These are phyloP conservation scores for Agrochola litura DNA, from an alignment of 2,888 invertebrate species.

Conservation along the genomic window DNA sequence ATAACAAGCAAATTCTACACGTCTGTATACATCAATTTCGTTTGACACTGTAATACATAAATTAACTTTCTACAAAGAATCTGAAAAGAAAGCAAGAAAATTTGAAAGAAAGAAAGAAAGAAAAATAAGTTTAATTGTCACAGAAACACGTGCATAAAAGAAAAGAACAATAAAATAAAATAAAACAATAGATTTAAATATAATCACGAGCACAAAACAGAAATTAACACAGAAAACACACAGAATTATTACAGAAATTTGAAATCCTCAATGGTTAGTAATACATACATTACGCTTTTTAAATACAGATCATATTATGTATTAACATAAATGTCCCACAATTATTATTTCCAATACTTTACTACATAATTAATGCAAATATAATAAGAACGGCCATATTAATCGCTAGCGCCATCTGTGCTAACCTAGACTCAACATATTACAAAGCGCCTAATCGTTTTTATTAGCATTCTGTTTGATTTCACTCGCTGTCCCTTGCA, in stretches of 20 bases:
- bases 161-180: too few species aligned
- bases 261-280: neutral
- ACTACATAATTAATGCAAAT: neutral
- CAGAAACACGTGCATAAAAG: too few species aligned
- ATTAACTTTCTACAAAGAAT: neutral
- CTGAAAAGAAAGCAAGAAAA: neutral
- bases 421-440: neutral
- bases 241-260: too few species aligned
- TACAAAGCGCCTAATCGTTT: conserved; percentile 23
- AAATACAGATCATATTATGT: neutral
- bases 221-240: too few species aligned
- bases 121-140: too few species aligned
- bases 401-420: conserved; percentile 20
- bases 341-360: neutral
- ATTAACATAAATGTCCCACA: neutral
- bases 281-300: neutral
- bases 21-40: too few species aligned
- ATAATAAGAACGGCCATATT: neutral
- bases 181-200: too few species aligned
- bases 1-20: neutral
- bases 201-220: too few species aligned
- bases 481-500: neutral
- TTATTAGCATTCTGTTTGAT: conserved; percentile 3
- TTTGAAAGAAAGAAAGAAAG: too few species aligned
- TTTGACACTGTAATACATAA: neutral